A percentile compares a stretch with the other conserved stretches of the same genome.
These are phyloP conservation scores for Urocolius indicus DNA, from an alignment of 2,113 vertebrate species.

Conservation along the genomic window DNA sequence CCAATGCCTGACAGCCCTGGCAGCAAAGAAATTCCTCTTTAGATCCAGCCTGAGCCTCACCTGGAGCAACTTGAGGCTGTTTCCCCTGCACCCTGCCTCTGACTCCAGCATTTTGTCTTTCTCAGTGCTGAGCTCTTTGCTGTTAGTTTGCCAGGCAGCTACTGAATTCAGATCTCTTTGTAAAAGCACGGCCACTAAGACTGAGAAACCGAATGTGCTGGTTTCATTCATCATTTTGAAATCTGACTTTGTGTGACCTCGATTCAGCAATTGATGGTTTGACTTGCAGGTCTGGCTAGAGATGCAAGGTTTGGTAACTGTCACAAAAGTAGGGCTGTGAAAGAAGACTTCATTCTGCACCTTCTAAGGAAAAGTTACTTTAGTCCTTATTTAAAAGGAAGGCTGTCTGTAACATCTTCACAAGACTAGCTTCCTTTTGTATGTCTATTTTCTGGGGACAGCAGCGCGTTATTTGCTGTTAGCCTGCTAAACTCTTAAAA, in stretches of 20 bases:
- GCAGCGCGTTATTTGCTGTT: not conserved
- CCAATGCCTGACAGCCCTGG: no score
- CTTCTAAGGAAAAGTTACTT: not conserved
- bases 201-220: not conserved
- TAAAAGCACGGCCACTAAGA: not conserved
- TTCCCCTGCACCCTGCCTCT: no score
- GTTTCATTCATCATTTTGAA: not conserved
- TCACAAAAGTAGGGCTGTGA: not conserved
- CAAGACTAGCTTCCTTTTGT: not conserved
- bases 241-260: not conserved
- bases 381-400: not conserved
- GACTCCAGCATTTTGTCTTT: not conserved
- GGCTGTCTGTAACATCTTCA: not conserved
- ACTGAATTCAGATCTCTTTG: not conserved
- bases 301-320: not conserved
- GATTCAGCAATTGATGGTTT: not conserved
- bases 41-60: no score
- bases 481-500: not conserved
- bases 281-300: slow-evolving; percentile 1
- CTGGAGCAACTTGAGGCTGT: no score
- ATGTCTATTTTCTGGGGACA: not conserved
- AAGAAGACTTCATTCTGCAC: not conserved
- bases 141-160: not conserved
- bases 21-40: no score
- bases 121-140: not conserved